Evolutionary conservation across 2,888 invertebrate species (phyloP), one percentile per base, ranked within the genome.

Genomic region (Habroteleia sp.): DNA sequence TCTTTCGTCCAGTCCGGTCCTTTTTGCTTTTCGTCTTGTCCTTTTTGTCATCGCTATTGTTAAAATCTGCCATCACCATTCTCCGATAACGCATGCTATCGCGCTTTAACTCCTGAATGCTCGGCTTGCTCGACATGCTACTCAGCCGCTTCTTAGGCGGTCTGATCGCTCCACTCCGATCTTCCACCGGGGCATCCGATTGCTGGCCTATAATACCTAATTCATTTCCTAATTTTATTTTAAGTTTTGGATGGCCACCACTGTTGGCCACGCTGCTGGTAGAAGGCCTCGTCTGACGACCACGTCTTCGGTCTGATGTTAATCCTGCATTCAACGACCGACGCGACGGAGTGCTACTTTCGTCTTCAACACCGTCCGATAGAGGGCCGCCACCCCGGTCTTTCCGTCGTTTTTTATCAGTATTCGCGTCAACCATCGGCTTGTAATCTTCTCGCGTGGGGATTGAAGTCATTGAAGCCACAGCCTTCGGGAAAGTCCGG

Each of bases 81-180:
- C 94, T 92, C 8, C 96, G 91, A 88, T 92, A 96, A 84, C 95
- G 96, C 96, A 96, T 96, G 81, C 94, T 95, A 82, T 96, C 95
- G 1, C 95, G 92, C 75, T 93, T 93, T 44, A 96, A 89, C 83
- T 96, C 95, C 87, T 96, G 95, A 77, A 96, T 92, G 74, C 93
- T 93, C 3, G 76, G 92, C 33, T 77, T 81, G 33, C 80, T 87
- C 8, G 91, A 92, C 74, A 91, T 90, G 66, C 90, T 91, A 29
- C 92, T 90, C 16, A 94, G 87, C 8, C 96, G 92, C 85, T 96
- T 96, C 89, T 96, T 96, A 0, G 96, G 96, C 44, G 96, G 96
- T 76, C 94, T 78, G 29, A 85, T 83, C 5, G 82, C 78, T 29
- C 85, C 85, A 4, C 84, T 81, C 6, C 86, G 82, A 13, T 88